phyloP scores from a whole-genome alignment of 1,140 invertebrate species.

The Drosophila pandora region DNA sequence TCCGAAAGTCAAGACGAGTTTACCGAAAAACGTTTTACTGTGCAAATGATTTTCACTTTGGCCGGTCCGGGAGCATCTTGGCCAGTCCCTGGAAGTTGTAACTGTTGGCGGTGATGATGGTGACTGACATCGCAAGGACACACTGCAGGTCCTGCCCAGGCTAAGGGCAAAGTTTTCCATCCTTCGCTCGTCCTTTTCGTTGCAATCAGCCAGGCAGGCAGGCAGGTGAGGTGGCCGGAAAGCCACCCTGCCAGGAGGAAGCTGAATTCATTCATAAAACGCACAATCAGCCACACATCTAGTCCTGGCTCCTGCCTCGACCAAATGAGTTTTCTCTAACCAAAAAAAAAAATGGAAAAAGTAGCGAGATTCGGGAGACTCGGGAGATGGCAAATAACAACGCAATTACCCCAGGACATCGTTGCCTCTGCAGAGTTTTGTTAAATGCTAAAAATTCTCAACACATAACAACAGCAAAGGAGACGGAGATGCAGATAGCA shows the following conservation, averaged over 20 bases:
- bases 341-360: neutral
- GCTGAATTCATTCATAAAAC: constrained; percentile 75
- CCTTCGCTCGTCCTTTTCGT: constrained; percentile 19
- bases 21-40: constrained; percentile 81
- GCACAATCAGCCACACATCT: constrained; percentile 51
- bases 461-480: constrained; percentile 25
- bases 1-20: constrained; percentile 78
- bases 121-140: constrained; percentile 42
- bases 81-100: constrained; percentile 55
- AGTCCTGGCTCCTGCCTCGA: constrained; percentile 21
- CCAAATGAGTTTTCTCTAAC: constrained; percentile 58
- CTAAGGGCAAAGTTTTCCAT: constrained; percentile 64
- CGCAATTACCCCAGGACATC: constrained; percentile 63
- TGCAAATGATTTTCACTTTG: constrained; percentile 80
- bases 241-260: constrained; percentile 22
- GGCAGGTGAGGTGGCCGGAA: constrained; percentile 21
- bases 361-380: constrained; percentile 7
- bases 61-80: constrained; percentile 14
- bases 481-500: constrained; percentile 1
- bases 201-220: constrained; percentile 18
- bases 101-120: constrained; percentile 58
- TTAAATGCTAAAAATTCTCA: constrained; percentile 64
- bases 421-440: constrained; percentile 42
- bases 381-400: constrained; percentile 59
- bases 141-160: neutral